Evolutionary conservation across 2,888 invertebrate species (phyloP), one percentile per base, ranked within the genome.

Genomic region (Scaptomyza polygonia): DNA sequence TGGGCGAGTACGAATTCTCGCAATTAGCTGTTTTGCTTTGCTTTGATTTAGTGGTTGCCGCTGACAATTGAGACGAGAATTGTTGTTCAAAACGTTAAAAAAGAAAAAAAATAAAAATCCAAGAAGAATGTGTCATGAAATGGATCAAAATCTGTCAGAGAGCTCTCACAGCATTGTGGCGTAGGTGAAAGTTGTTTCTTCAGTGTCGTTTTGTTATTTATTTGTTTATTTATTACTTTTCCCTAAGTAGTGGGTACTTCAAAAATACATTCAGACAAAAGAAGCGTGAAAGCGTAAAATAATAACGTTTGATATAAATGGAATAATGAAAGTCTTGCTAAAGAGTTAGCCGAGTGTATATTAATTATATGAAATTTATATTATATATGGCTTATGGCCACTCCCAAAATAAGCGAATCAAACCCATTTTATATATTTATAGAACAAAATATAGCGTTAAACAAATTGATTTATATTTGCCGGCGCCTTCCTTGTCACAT

Each of bases 51-150:
- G 73, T 42, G 77, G 77, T 69, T 81, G 53, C 42, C 34, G 62
- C 57, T 61, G 71, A 65, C 80, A 83, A 74, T 67, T 58, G 81
- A 51, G 53, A 65, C 21, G 58, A 64, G 58, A 53, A 45, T 40
- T 36, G 30, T 47, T 34, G 54, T 40, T 40, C n/a, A 14, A 45
- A 21, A 40, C 56, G 55, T 65, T 49, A 39, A 48, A 40, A 14
- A 7, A 45, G 58, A 62, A 45, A 18, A 39, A 48, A 40, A 14
- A 7, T 43, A 61, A 62, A 45, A 18, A 27, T 27, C 18, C 29
- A 16, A 1, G 55, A 54, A 59, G 82, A 84, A 86, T 82, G 82
- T 84, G 79, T 81, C 85, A 72, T 69, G 78, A 81, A 78, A 52
- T 84, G 69, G 69, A 67, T 49, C 70, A 65, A 64, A 71, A 66